Conservation (phyloP, 2,888 invertebrate species). For the Diarsia mendica region DNA sequence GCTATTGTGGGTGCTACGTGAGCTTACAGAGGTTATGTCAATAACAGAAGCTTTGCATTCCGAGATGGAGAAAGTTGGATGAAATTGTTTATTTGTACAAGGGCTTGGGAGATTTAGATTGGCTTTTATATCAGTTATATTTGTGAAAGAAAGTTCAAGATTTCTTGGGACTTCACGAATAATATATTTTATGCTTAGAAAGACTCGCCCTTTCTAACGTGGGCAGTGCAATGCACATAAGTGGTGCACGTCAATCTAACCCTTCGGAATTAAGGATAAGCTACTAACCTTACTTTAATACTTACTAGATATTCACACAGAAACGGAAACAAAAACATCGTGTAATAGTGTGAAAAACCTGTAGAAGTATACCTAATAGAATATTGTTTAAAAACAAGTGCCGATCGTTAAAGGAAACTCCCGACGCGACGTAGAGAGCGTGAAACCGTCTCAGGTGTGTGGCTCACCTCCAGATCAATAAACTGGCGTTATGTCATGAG, state of each 20-base stretch:
- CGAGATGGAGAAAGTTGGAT: conserved; percentile 32
- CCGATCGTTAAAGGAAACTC: conserved; percentile 2
- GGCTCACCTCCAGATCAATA: conserved; percentile 29
- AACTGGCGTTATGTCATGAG: conserved; percentile 17
- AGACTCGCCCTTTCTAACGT: not conserved
- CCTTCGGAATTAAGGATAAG: not conserved
- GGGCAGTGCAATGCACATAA: not conserved
- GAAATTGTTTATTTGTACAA: conserved; percentile 11
- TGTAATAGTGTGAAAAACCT: not conserved
- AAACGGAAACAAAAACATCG: not conserved
- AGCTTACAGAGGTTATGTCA: conserved; percentile 50
- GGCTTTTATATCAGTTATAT: not conserved
- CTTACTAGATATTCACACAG: not conserved
- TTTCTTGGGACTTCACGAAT: not conserved
- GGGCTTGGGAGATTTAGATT: not conserved
- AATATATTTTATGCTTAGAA: not conserved
- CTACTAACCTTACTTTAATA: not conserved
- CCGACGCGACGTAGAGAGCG: conserved; percentile 2
- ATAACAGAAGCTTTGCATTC: conserved; percentile 17
- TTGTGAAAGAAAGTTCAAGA: not conserved
- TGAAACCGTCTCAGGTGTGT: not conserved
- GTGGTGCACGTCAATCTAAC: not conserved
- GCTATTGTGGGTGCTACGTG: conserved; percentile 57
- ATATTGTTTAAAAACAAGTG: not conserved
- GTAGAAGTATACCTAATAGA: not conserved